These are phyloP conservation scores for Ursus arctos DNA, from an alignment of 2,113 vertebrate genomes.

Conservation along the genomic window DNA sequence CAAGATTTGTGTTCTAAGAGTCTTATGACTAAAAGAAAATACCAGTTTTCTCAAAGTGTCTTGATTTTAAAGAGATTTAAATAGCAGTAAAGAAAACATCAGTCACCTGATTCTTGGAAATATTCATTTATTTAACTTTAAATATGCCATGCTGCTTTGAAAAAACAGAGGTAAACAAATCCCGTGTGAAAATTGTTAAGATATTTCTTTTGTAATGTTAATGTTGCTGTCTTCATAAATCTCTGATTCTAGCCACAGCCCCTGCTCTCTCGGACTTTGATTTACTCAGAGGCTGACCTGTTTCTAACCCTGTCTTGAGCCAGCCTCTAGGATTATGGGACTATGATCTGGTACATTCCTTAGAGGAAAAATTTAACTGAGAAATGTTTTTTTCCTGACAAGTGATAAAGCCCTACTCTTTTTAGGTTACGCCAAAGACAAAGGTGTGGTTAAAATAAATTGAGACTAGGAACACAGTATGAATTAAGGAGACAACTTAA, in stretches of 20 bases:
- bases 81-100: not conserved
- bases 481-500: not conserved
- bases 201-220: constrained; percentile 83
- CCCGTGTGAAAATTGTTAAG: constrained; percentile 74
- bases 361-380: constrained; percentile 74
- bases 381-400: constrained; percentile 72
- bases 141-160: constrained; percentile 60
- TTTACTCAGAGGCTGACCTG: constrained; percentile 78
- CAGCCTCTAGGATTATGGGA: constrained; percentile 69
- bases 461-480: constrained; percentile 54
- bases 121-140: constrained; percentile 77
- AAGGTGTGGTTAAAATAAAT: constrained; percentile 80
- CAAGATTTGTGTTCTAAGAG: constrained; percentile 62
- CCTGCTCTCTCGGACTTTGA: constrained; percentile 77
- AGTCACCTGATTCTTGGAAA: constrained; percentile 13
- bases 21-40: constrained; percentile 44
- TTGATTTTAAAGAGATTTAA: constrained; percentile 64
- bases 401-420: constrained; percentile 75
- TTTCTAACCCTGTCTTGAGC: constrained; percentile 80
- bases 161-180: constrained; percentile 81
- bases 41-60: constrained; percentile 79
- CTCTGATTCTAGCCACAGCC: constrained; percentile 52
- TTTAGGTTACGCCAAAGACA: constrained; percentile 64
- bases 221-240: constrained; percentile 80
- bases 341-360: constrained; percentile 78